Conservation (phyloP, 2,888 invertebrate species). For the Cephus pygmeus region DNA sequence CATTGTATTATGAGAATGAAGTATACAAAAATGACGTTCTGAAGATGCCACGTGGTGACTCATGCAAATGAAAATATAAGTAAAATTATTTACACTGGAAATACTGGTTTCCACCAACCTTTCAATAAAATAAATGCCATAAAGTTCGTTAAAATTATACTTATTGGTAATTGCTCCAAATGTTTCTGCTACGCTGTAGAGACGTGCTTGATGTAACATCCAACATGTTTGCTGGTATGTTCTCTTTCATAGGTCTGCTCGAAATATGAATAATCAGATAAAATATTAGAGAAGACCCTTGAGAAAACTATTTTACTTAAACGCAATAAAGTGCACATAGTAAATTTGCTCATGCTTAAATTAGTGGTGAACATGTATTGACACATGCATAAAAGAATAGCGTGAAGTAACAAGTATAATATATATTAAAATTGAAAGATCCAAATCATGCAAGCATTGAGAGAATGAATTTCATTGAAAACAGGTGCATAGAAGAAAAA, state of each 20-base stretch:
- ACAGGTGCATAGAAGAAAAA: neutral
- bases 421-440: neutral
- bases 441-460: neutral
- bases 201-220: conserved; percentile 9
- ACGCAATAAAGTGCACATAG: neutral
- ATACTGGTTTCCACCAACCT: neutral
- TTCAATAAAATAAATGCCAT: neutral
- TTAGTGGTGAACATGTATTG: neutral
- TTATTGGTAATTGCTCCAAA: conserved; percentile 19
- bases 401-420: neutral
- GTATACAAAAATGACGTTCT: neutral
- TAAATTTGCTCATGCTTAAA: neutral
- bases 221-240: conserved; percentile 34
- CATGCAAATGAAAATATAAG: neutral
- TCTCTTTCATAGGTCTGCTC: conserved; percentile 43
- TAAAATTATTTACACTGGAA: neutral
- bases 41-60: neutral
- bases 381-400: neutral
- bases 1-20: neutral
- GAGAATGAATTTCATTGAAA: neutral
- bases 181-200: conserved; percentile 14
- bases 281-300: neutral
- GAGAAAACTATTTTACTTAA: neutral
- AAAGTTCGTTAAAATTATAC: neutral
- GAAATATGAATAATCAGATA: conserved; percentile 12